phyloP scores from a whole-genome alignment of 1,140 invertebrate species.

The Leptinotarsa texana region DNA sequence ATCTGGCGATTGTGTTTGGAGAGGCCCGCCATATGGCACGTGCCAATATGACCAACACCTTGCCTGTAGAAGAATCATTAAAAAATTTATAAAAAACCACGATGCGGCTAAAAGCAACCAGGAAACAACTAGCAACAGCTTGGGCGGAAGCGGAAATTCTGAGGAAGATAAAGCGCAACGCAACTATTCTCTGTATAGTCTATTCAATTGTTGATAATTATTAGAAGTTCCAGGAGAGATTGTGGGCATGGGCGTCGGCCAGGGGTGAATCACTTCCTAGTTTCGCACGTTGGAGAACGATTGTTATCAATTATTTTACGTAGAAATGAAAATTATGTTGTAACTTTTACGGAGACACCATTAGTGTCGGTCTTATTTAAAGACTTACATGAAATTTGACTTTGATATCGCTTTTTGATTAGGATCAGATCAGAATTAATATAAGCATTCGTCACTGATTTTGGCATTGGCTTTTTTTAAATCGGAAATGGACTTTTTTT shows the following conservation, averaged over 20 bases:
- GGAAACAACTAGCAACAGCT: conserved; percentile 7
- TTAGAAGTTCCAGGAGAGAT: background rate
- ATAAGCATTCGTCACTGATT: too few species aligned
- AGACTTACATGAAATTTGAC: too few species aligned
- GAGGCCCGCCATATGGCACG: background rate
- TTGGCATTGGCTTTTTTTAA: too few species aligned
- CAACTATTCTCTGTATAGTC: conserved; percentile 3
- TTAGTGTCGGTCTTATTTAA: too few species aligned
- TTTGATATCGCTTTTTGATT: too few species aligned
- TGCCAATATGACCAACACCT: conserved; percentile 2
- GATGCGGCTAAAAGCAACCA: background rate
- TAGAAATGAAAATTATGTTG: too few species aligned
- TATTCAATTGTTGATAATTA: conserved; percentile 4
- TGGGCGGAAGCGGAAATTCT: conserved; percentile 7
- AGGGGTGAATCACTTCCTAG: background rate
- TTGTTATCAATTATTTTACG: too few species aligned
- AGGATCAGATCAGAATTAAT: too few species aligned
- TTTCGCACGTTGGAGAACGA: background rate
- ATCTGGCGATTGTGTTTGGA: background rate
- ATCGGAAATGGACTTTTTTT: too few species aligned
- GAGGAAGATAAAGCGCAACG: background rate
- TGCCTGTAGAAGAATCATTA: conserved; percentile 2
- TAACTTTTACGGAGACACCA: too few species aligned
- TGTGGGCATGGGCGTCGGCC: background rate
- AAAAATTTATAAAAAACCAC: conserved; percentile 1